Conservation (phyloP, 1,140 invertebrate genomes). For the Planococcus citri region DNA sequence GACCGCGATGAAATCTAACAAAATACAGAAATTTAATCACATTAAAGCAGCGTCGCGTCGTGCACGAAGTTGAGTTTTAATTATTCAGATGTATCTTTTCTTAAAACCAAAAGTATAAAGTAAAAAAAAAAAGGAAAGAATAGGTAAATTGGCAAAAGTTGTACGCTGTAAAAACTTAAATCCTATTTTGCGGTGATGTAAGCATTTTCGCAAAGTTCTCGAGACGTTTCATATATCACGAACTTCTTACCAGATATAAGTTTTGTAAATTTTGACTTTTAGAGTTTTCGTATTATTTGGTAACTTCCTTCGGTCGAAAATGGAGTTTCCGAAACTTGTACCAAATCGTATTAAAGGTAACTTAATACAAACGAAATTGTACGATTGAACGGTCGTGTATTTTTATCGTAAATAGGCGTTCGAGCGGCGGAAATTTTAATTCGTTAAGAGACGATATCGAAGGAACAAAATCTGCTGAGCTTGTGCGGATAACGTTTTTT, state of each 20-base stretch:
- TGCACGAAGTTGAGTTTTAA: not conserved
- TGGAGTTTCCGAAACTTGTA: not conserved
- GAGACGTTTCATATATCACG: conserved; percentile 6
- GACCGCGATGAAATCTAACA: too few species aligned
- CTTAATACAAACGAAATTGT: conserved; percentile 1
- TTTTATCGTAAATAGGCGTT: not conserved
- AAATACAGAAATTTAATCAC: not conserved
- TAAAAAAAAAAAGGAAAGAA: not conserved
- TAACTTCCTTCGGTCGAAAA: not conserved
- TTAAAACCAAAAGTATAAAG: not conserved
- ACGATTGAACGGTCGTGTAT: not conserved
- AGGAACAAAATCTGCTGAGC: conserved; percentile 1
- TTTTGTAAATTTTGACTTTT: conserved; percentile 8
- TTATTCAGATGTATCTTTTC: not conserved
- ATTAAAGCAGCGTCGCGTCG: not conserved
- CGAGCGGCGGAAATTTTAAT: not conserved
- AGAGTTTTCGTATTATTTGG: conserved; percentile 1
- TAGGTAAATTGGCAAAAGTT: not conserved
- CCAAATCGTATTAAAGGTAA: not conserved
- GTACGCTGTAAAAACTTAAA: not conserved
- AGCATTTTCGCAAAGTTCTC: not conserved
- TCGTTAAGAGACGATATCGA: not conserved
- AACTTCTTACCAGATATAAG: not conserved
- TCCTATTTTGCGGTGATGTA: not conserved
- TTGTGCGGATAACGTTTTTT: conserved; percentile 1